Percentiles rank a stretch among this genome's conserved stretches.
Evolutionary conservation across 1,140 invertebrate genomes (phyloP).

Genomic region (Ceratosolen solmsi): DNA sequence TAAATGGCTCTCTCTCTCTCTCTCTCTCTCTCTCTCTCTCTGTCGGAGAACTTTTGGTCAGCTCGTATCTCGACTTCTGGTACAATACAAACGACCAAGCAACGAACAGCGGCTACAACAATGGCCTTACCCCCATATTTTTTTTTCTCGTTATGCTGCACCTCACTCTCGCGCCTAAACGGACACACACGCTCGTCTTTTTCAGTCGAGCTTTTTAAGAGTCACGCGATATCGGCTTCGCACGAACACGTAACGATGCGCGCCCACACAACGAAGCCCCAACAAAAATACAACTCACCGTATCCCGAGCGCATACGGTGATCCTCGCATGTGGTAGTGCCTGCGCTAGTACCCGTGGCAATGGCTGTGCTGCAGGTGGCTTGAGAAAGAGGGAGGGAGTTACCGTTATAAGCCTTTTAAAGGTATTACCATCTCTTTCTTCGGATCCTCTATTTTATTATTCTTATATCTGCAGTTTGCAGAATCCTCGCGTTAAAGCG

Average conservation of each 20-base stretch:
- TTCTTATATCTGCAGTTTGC: no score
- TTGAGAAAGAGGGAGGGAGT: no score
- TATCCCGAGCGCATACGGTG: not conserved
- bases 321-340: no score
- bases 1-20: no score
- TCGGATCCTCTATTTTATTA: no score
- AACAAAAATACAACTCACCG: not conserved
- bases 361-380: no score
- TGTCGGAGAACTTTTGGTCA: not conserved
- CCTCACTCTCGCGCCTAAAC: not conserved
- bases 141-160: not conserved
- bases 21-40: no score
- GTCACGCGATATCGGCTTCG: constrained; percentile 22
- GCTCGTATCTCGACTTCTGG: not conserved
- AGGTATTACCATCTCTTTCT: no score
- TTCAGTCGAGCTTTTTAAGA: constrained; percentile 36
- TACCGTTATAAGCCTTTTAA: no score
- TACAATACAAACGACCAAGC: not conserved
- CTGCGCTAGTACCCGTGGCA: no score
- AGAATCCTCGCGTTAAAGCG: no score
- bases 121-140: not conserved
- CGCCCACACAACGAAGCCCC: not conserved
- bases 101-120: not conserved
- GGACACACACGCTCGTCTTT: constrained; percentile 36
- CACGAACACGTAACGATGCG: constrained; percentile 15